Evolutionary conservation across 2,888 invertebrate species (phyloP).

Genomic region (Tryphoninae sp.): DNA sequence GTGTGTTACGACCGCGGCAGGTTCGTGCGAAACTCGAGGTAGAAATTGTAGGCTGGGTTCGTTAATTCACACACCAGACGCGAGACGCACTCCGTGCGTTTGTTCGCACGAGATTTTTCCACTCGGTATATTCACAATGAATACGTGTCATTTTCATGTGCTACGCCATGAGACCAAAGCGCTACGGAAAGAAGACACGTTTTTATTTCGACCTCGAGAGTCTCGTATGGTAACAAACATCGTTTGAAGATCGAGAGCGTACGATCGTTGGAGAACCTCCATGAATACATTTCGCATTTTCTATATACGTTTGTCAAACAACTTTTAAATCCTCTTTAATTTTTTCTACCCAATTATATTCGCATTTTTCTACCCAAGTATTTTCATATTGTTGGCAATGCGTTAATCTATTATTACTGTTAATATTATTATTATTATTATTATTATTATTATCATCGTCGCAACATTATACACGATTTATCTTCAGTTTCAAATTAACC

Average conservation of each 20-base stretch:
- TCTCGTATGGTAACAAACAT: background rate
- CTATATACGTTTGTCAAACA: no score
- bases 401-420: no score
- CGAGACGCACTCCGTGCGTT: background rate
- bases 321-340: no score
- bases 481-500: no score
- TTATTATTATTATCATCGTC: no score
- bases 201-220: background rate
- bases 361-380: no score
- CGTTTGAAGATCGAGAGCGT: slow-evolving; percentile 10
- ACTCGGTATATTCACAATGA: slow-evolving; percentile 21
- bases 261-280: slow-evolving; percentile 1
- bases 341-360: no score
- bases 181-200: slow-evolving; percentile 6
- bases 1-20: slow-evolving; percentile 27
- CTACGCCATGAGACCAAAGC: background rate
- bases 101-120: slow-evolving; percentile 11
- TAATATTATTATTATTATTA: no score
- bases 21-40: slow-evolving; percentile 12
- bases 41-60: slow-evolving; percentile 1
- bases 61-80: background rate
- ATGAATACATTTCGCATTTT: background rate
- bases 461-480: no score
- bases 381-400: no score
- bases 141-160: slow-evolving; percentile 11